These are phyloP conservation scores for Styela plicata DNA, from an alignment of 23 tunicate genomes.

Conservation along the genomic window DNA sequence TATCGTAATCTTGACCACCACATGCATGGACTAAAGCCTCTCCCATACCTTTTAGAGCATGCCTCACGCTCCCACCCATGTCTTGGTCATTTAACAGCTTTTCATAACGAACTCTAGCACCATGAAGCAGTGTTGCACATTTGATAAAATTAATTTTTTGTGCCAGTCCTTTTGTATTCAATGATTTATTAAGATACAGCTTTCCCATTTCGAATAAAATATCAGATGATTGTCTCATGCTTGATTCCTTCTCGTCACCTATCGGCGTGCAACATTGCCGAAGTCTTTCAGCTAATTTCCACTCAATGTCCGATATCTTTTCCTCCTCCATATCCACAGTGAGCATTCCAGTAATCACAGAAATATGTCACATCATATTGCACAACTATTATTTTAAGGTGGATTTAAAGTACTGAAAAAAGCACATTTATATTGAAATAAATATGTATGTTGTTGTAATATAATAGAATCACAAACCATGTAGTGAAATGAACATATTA, in stretches of 20 bases:
- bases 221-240: conserved; percentile 33
- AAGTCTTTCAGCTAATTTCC: conserved; percentile 16
- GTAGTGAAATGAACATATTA: too few species aligned
- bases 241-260: conserved; percentile 36
- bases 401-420: too few species aligned
- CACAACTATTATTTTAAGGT: too few species aligned
- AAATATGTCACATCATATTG: too few species aligned
- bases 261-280: conserved; percentile 34
- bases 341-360: too few species aligned
- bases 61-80: neutral
- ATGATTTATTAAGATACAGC: conserved; percentile 20
- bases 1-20: neutral
- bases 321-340: neutral
- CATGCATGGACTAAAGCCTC: neutral
- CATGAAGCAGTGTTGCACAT: conserved; percentile 45
- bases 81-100: neutral
- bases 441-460: too few species aligned
- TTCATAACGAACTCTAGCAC: conserved; percentile 25
- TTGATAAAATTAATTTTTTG: conserved; percentile 45
- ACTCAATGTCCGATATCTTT: neutral
- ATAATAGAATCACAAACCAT: too few species aligned
- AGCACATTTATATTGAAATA: too few species aligned
- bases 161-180: neutral
- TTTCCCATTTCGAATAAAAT: conserved; percentile 45
- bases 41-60: neutral